phyloP scores from a whole-genome alignment of 53 echinoderm and acorn worm genomes.

The Henricia sp. region DNA sequence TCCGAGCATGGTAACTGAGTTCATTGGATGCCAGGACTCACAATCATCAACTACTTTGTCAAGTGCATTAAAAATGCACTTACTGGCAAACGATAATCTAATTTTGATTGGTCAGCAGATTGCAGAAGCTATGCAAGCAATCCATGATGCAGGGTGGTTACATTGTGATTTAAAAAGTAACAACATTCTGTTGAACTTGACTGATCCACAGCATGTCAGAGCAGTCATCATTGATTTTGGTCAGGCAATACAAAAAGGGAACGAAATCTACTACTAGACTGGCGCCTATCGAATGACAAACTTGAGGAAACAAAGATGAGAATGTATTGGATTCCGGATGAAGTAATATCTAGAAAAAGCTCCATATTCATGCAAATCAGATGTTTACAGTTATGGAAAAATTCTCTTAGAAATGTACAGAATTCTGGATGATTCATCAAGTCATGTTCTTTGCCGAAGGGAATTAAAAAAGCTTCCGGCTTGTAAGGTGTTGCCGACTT shows the following conservation, averaged over 20 bases:
- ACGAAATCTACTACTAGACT: conserved; percentile 6
- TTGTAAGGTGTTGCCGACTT: neutral
- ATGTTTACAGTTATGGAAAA: conserved; percentile 17
- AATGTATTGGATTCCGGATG: conserved; percentile 14
- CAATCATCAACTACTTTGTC: conserved; percentile 27
- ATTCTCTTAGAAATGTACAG: conserved; percentile 16
- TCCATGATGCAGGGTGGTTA: conserved; percentile 10
- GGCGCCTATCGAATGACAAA: conserved; percentile 10
- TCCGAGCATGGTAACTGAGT: conserved; percentile 38
- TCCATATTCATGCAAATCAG: conserved; percentile 12
- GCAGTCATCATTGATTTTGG: conserved; percentile 17
- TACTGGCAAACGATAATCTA: conserved; percentile 11
- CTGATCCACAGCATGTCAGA: conserved; percentile 21
- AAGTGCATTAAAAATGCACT: conserved; percentile 23
- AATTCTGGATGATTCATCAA: conserved; percentile 13
- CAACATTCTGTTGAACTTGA: conserved; percentile 14
- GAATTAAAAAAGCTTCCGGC: conserved; percentile 1
- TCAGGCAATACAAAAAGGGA: conserved; percentile 17
- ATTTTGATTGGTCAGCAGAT: conserved; percentile 20
- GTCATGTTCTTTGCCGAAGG: conserved; percentile 14
- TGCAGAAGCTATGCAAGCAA: conserved; percentile 29
- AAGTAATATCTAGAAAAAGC: conserved; percentile 16
- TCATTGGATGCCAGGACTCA: conserved; percentile 27
- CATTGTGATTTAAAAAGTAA: conserved; percentile 20
- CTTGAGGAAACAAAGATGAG: conserved; percentile 14